Conservation (phyloP, 2,888 invertebrate species). For the Lasioglossum oenotherae region DNA sequence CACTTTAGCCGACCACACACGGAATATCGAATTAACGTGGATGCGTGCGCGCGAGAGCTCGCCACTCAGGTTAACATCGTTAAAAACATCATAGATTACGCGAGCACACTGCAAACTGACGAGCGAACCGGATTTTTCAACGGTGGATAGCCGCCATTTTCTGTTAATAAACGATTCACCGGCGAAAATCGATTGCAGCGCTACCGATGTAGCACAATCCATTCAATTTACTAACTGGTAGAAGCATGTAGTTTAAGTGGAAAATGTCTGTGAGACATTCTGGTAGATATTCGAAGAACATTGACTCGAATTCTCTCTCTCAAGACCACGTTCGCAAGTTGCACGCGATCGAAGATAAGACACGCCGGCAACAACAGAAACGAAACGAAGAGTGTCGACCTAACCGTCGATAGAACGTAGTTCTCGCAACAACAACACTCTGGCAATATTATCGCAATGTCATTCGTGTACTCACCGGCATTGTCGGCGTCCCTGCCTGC, state of each 20-base stretch:
- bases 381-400: conserved; percentile 6
- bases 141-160: background rate
- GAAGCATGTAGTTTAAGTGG: background rate
- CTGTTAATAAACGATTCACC: background rate
- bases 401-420: conserved; percentile 17
- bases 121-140: conserved; percentile 21
- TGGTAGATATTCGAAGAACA: background rate
- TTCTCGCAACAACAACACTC: background rate
- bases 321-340: background rate
- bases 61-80: conserved; percentile 44
- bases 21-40: conserved; percentile 59
- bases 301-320: background rate
- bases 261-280: background rate
- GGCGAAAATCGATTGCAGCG: background rate
- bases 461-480: background rate
- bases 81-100: conserved; percentile 59
- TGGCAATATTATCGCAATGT: conserved; percentile 11
- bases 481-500: background rate
- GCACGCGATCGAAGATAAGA: conserved; percentile 23
- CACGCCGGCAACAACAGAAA: conserved; percentile 14
- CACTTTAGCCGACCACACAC: conserved; percentile 61
- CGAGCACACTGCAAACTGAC: conserved; percentile 18
- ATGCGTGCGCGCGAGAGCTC: conserved; percentile 15
- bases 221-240: background rate
- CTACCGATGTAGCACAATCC: background rate